Base-by-base conservation (phyloP, 2,113 vertebrate species). In the Indicator indicator region DNA sequence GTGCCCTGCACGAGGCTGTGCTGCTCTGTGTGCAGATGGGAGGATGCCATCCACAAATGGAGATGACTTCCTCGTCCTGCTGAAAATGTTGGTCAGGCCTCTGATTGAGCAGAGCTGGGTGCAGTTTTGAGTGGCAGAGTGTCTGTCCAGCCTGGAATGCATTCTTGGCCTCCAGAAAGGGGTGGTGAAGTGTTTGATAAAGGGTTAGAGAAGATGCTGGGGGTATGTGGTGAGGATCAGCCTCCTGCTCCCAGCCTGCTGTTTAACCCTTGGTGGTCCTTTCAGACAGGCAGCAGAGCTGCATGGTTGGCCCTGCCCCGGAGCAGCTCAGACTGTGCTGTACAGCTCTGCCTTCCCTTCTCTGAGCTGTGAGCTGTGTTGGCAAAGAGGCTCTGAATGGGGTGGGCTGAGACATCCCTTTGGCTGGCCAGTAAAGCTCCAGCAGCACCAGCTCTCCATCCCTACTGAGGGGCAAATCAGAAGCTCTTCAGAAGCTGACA, bases 1-100 rank as follows among this genome's bases (percentile, higher is more conserved):
- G 0, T 26, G 18, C 44, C 8, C 0, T 14, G 9, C 36, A 1
- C 0, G 2, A 8, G 73, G 27, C 12, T 42, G 18, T 0, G 1
- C 60, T 36, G 67, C 60, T 16, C 20, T 26, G 5, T 1, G 2
- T 3, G 28, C 12, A 5, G 12, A 10, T 16, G 1, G 0, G 64
- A 27, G n/a, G 16, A 23, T 2, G 4, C 12, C 55, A 11, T 5
- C 36, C 3, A 3, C 5, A 36, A 56, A 13, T 2, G 8, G 36
- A 64, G 27, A 11, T 1, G 7, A 8, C 16, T 32, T 38, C 6
- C 15, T 10, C 10, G 28, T 11, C 46, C 26, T 7, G 15, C 27
- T 6, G 8, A 20, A 20, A 36, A 2, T 2, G 3, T 16, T 3
- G 6, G 2, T 9, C 64, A 8, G 42, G 59, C 28, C 40, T 18